Evolutionary conservation across 2,113 vertebrate genomes (phyloP).

Genomic region (Entosphenus tridentatus): DNA sequence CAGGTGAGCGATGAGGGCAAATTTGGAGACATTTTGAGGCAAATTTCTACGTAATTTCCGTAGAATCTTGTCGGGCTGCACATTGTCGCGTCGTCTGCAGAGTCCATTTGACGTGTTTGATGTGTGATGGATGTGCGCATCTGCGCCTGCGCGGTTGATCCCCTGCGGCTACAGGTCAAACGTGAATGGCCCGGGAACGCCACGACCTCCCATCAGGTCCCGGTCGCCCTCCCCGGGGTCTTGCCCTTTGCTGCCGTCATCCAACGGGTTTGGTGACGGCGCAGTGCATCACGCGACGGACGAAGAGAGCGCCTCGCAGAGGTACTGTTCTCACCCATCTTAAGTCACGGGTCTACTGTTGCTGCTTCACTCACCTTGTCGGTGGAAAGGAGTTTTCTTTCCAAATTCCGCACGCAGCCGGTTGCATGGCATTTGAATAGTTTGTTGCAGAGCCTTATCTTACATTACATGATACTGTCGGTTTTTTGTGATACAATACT

Average conservation of each 20-base stretch:
- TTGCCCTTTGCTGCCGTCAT: background rate
- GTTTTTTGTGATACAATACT: too few relatives aligned
- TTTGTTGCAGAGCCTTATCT: too few relatives aligned
- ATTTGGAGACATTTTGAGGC: too few relatives aligned
- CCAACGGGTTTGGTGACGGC: background rate
- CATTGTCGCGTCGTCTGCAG: too few relatives aligned
- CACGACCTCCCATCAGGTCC: background rate
- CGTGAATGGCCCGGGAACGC: conserved; percentile 3
- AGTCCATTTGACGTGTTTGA: too few relatives aligned
- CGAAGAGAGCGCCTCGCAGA: background rate
- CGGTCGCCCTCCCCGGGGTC: background rate
- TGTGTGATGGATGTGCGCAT: too few relatives aligned
- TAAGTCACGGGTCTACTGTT: background rate
- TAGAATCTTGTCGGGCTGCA: too few relatives aligned
- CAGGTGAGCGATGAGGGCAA: background rate
- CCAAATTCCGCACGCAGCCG: background rate
- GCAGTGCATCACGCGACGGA: background rate
- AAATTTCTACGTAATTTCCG: too few relatives aligned
- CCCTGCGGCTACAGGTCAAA: background rate
- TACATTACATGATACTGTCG: too few relatives aligned
- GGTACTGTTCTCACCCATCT: background rate
- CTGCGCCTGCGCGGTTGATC: background rate
- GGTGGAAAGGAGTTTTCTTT: background rate
- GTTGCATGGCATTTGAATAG: background rate
- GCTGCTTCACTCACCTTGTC: background rate